Evolutionary conservation across 2,797 vertebrate species (phyloP).

Genomic region (Chelon auratus): DNA sequence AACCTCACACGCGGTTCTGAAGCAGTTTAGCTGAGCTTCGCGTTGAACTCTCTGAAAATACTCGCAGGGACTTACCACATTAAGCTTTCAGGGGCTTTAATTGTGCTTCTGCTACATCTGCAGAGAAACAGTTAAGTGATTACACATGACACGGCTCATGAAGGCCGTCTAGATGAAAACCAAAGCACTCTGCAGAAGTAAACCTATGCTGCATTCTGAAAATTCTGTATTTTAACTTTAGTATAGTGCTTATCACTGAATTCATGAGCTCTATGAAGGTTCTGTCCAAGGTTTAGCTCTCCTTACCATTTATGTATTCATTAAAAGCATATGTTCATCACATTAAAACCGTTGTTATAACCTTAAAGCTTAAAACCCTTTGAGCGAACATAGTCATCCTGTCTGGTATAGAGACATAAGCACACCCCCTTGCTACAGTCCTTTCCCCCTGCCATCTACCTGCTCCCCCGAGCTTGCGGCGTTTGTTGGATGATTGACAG

Average conservation of each 20-base stretch:
- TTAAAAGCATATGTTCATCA: neutral
- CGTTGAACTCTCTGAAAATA: no score
- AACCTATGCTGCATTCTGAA: neutral
- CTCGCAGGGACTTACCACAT: no score
- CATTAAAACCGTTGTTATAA: neutral
- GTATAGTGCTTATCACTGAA: no score
- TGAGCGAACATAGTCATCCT: neutral
- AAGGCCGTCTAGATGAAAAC: neutral
- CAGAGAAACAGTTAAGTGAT: neutral
- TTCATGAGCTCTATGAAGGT: neutral
- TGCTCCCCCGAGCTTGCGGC: neutral
- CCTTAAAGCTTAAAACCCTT: slow-evolving; percentile 15
- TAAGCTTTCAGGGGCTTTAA: neutral
- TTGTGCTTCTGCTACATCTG: neutral
- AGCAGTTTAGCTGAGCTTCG: no score
- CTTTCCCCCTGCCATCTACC: neutral
- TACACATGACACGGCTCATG: neutral
- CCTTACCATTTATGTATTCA: neutral
- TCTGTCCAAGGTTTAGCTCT: neutral
- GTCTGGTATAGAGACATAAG: neutral
- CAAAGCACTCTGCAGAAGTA: neutral
- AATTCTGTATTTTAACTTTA: neutral
- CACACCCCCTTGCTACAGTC: neutral
- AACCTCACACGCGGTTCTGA: no score
- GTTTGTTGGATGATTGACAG: slow-evolving; percentile 48